Base-by-base conservation (phyloP, 2,113 vertebrate species). In the Heliornis fulica region DNA sequence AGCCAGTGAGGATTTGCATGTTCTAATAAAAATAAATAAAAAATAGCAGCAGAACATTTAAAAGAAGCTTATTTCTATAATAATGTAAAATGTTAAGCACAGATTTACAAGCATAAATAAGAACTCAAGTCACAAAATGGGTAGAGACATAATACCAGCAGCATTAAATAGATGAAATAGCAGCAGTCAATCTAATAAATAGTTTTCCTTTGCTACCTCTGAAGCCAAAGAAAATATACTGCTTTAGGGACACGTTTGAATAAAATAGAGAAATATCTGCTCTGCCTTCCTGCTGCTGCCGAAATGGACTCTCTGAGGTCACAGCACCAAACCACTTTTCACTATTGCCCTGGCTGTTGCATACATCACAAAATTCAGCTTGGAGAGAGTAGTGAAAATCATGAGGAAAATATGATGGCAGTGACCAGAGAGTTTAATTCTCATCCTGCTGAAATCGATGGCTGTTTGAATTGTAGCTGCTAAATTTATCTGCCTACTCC, bases 11-110 rank as follows among this genome's bases (percentile, higher is more conserved):
- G 90, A 92, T 94, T 95, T 94, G 40, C 46, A 3, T 79, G 77
- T 82, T 60, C 36, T 89, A 88, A 92, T 93, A 88, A 93, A 93
- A 93, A 76, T 80, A 94, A 86, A 83, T 86, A 38, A 87, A 95
- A 86, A 93, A 41, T 40, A 92, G 69, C 41, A 91, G 43, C 41
- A 91, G 43, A 93, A 79, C 32, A 75, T 90, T 89, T 93, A 71
- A 94, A 96, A 96, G 90, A 76, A 94, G 96, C 79, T 97, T 96
- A 94, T 93, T 96, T 83, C 60, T 96, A 2, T 61, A 95, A 90
- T 94, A 95, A 79, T 50, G 23, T 69, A 50, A 94, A 96, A 96
- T 61, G 48, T 82, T 97, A 94, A 95, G 90, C 88, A 92, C 76
- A 60, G 92, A 92, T 97, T 96, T 94, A 68, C 34, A 83, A 78